Percentiles rank a stretch among this genome's conserved stretches.
Evolutionary conservation across 2,888 invertebrate genomes (phyloP).

Genomic region (Cantharis flavilabris): DNA sequence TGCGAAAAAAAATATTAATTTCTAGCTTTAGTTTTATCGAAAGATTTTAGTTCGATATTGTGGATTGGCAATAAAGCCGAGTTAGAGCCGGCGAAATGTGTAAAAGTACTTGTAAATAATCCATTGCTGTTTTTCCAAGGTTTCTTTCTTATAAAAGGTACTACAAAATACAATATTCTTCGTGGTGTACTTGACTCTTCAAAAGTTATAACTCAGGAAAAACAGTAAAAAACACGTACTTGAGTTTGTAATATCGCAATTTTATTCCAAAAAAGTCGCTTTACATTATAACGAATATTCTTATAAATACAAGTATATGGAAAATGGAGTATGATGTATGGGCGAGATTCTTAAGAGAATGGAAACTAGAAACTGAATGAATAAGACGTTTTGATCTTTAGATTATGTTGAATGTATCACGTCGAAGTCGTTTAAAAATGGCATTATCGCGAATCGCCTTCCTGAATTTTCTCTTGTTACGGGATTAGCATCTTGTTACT

Average conservation of each 20-base stretch:
- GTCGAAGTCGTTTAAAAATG: conserved; percentile 42
- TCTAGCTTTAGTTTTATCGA: not conserved
- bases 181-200: conserved; percentile 35
- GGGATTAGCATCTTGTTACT: conserved; percentile 30
- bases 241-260: conserved; percentile 39
- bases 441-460: conserved; percentile 35
- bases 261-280: conserved; percentile 35
- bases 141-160: conserved; percentile 37
- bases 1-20: not conserved
- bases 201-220: conserved; percentile 35
- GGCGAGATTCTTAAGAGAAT: conserved; percentile 33
- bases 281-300: conserved; percentile 36
- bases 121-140: conserved; percentile 39
- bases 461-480: conserved; percentile 29
- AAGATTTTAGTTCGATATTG: not conserved
- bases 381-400: conserved; percentile 38
- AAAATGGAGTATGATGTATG: conserved; percentile 37
- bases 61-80: not conserved
- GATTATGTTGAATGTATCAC: conserved; percentile 40
- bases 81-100: not conserved
- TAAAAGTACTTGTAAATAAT: conserved; percentile 42
- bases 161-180: conserved; percentile 42
- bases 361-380: conserved; percentile 30
- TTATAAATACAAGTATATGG: conserved; percentile 37
- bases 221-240: conserved; percentile 36